Evolutionary conservation across 1,140 invertebrate genomes (phyloP).

Genomic region (Anastatus disparis): DNA sequence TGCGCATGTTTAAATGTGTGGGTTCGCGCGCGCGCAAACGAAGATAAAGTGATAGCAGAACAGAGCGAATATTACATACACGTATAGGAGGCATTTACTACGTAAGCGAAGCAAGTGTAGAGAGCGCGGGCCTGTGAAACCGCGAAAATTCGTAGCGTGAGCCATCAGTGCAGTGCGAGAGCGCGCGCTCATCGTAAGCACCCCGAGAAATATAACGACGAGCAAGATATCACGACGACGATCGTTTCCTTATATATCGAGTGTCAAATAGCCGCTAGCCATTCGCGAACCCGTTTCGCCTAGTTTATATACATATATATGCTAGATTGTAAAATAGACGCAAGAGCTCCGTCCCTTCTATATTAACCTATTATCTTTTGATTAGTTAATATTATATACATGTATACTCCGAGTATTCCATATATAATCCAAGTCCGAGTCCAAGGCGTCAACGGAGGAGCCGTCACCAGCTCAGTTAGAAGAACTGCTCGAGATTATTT

Average conservation of each 20-base stretch:
- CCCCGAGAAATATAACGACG: too few species aligned
- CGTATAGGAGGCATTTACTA: background rate
- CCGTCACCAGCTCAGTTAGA: background rate
- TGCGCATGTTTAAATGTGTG: background rate
- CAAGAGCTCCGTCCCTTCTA: background rate
- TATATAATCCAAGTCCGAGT: too few species aligned
- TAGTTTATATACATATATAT: too few species aligned
- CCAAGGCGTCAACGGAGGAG: background rate
- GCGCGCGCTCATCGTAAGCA: constrained; percentile 36
- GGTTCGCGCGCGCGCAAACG: background rate
- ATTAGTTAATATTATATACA: too few species aligned
- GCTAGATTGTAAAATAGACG: too few species aligned
- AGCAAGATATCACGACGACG: too few species aligned
- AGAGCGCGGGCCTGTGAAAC: constrained; percentile 4
- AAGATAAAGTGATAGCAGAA: background rate
- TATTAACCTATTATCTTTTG: too few species aligned
- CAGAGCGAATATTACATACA: too few species aligned
- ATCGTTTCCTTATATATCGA: too few species aligned
- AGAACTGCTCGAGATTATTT: background rate
- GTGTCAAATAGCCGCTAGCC: too few species aligned
- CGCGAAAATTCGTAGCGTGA: constrained; percentile 43
- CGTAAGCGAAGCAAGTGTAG: background rate
- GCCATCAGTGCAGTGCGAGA: constrained; percentile 40
- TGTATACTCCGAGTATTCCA: too few species aligned
- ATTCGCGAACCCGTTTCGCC: too few species aligned